Percentiles rank a stretch among this genome's conserved stretches.
These are phyloP conservation scores for Loris lydekkerianus DNA, from an alignment of 2,797 vertebrate genomes.

Conservation along the genomic window DNA sequence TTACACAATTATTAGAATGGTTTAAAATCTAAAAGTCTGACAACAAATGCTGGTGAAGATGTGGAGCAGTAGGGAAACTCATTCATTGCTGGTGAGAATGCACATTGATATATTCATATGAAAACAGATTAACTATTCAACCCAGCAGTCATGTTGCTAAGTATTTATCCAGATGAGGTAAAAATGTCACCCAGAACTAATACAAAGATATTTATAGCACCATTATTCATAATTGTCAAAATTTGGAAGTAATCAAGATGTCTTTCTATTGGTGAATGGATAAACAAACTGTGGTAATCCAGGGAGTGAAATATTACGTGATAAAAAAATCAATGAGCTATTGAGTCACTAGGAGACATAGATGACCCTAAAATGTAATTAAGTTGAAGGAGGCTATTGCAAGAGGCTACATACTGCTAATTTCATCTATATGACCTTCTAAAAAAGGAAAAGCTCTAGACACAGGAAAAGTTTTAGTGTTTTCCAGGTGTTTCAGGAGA, in stretches of 20 bases:
- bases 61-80: not conserved
- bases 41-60: not conserved
- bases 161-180: not conserved
- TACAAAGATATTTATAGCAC: not conserved
- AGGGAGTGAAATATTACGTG: not conserved
- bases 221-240: not conserved
- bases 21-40: not conserved
- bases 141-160: not conserved
- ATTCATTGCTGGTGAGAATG: not conserved
- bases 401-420: not conserved
- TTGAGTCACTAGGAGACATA: not conserved
- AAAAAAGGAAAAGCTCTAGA: not conserved
- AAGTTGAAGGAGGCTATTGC: not conserved
- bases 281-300: too few species aligned
- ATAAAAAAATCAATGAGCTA: not conserved
- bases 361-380: not conserved
- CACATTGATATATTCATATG: not conserved
- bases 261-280: not conserved
- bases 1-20: not conserved
- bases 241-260: not conserved
- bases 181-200: not conserved
- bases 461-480: not conserved
- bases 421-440: not conserved
- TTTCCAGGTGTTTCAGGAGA: not conserved
- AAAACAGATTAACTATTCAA: not conserved